Evolutionary conservation across 2,797 vertebrate genomes (phyloP).

Genomic region (Manis crassicaudata): DNA sequence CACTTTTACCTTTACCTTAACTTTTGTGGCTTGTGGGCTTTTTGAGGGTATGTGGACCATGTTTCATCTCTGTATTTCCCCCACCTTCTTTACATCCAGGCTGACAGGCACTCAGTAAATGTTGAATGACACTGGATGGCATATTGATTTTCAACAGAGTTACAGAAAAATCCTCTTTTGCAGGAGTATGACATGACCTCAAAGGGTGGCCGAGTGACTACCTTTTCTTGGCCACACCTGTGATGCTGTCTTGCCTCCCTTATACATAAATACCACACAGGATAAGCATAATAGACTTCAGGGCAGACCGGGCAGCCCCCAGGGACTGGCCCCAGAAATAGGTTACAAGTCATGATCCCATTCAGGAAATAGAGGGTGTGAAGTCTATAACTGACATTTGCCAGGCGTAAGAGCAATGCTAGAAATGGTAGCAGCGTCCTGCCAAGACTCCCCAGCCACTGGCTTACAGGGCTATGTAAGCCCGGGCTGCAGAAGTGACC

Average conservation of each 20-base stretch:
- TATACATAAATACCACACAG: background rate
- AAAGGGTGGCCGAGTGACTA: background rate
- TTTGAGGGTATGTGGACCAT: background rate
- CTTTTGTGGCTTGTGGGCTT: background rate
- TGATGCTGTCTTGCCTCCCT: background rate
- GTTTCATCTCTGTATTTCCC: constrained; percentile 17
- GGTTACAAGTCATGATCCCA: background rate
- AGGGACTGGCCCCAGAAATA: background rate
- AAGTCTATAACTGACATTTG: constrained; percentile 67
- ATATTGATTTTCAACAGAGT: background rate
- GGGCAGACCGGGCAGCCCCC: background rate
- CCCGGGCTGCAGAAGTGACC: constrained; percentile 79
- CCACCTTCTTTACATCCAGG: background rate
- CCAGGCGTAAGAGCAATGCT: constrained; percentile 71
- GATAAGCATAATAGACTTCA: background rate
- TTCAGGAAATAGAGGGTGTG: constrained; percentile 63
- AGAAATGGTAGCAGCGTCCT: constrained; percentile 59
- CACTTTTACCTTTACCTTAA: background rate
- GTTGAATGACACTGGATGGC: background rate
- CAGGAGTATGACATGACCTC: background rate
- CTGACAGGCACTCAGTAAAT: background rate
- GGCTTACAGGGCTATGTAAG: constrained; percentile 78
- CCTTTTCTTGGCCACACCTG: background rate
- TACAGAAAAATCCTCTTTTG: background rate
- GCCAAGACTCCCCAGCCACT: constrained; percentile 75